Evolutionary conservation across 2,797 vertebrate species (phyloP), one percentile per base, ranked within the genome.

Genomic region (Selene dorsalis): DNA sequence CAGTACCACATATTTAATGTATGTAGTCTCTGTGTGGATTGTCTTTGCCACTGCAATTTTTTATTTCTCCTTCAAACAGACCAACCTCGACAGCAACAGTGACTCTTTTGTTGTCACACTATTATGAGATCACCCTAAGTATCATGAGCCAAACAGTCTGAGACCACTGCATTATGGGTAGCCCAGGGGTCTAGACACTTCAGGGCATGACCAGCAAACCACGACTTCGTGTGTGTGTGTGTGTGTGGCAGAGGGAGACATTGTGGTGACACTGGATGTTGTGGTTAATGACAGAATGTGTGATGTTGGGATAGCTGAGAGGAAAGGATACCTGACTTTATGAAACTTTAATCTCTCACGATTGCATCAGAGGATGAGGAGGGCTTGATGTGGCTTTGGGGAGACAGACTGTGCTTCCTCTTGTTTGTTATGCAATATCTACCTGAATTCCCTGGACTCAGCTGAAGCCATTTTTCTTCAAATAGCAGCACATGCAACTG

Each of bases 331-430:
- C 43, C 57, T 20, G 69, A 61, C 56, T 86, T 90, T 73, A 86
- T 69, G 70, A 89, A 77, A 79, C 35, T 45, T 63, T 84, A 75
- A 87, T 87, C 77, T 17, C 4, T 26, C 28, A 0, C 66, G 72
- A 78, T 80, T 80, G 32, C 57, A 65, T 32, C 47, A 50, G n/a
- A 75, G 70, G 78, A 87, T 43, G 50, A 64, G 26, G 4, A n/a
- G 14, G 64, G 72, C 63, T 92, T 88, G 75, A 87, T 87, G 83
- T 86, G 75, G 85, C 82, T 89, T 84, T 57, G 20, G 35, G 62
- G 64, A 77, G 75, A 75, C 74, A 64, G 45, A 74, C 62, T 79
- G 69, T 39, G 38, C 14, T 86, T 86, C 77, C 58, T 68, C 71
- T 61, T 75, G 35, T 78, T 84, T 81, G 57, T 67, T 81, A 69